Conservation (phyloP, 2,888 invertebrate genomes). For the Lottia scabra region DNA sequence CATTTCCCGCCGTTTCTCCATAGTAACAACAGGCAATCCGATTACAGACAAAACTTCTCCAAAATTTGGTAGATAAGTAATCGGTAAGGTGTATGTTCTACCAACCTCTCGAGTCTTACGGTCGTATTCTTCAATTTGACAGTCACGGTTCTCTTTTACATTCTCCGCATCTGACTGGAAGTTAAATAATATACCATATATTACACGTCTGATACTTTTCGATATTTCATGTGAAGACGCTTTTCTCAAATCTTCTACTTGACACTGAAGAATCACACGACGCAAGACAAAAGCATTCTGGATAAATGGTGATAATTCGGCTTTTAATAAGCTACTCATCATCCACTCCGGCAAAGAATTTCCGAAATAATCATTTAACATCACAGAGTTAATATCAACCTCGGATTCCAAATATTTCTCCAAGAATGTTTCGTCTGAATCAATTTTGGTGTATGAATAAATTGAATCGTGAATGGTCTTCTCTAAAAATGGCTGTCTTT, state of each 20-base stretch:
- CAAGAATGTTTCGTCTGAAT: slow-evolving; percentile 27
- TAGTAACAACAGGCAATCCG: background rate
- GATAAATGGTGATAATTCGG: slow-evolving; percentile 76
- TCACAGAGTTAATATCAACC: background rate
- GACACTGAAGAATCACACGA: slow-evolving; percentile 56
- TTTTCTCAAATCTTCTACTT: slow-evolving; percentile 54
- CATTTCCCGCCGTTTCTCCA: slow-evolving; percentile 3
- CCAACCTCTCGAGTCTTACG: background rate
- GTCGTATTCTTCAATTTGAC: background rate
- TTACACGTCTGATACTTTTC: slow-evolving; percentile 45
- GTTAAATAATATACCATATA: slow-evolving; percentile 58
- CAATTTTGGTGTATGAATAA: slow-evolving; percentile 49
- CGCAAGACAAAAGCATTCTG: slow-evolving; percentile 70
- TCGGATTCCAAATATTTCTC: background rate
- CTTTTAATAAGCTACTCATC: slow-evolving; percentile 75
- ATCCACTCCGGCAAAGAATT: slow-evolving; percentile 76
- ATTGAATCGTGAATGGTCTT: slow-evolving; percentile 54
- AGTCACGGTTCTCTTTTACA: background rate
- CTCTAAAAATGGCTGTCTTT: slow-evolving; percentile 34
- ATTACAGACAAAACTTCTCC: background rate
- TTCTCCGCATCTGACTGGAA: background rate
- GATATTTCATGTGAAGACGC: slow-evolving; percentile 55
- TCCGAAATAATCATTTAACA: slow-evolving; percentile 35
- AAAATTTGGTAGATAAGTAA: background rate
- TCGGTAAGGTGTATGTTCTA: background rate